phyloP scores from a whole-genome alignment of 1,140 invertebrate species.

The Orchesella cincta region DNA sequence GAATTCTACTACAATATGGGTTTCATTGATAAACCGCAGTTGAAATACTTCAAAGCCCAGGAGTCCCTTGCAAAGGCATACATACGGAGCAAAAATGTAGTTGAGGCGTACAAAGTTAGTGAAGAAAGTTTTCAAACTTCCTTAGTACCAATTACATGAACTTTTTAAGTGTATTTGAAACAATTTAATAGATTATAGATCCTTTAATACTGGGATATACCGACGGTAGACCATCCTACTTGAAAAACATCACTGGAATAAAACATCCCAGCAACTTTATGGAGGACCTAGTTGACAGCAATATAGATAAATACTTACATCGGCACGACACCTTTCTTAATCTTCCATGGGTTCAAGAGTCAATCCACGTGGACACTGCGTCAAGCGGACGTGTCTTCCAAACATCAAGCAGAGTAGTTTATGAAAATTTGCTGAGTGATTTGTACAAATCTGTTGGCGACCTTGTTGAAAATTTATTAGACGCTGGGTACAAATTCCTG shows the following conservation, averaged over 20 bases:
- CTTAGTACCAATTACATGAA: neutral
- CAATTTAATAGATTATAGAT: neutral
- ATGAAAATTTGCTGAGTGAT: neutral
- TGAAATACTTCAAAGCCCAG: constrained; percentile 11
- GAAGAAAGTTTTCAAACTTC: neutral
- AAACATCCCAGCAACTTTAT: neutral
- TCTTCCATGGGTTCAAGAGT: neutral
- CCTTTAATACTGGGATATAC: neutral
- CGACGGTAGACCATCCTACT: neutral
- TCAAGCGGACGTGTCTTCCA: neutral
- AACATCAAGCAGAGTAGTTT: neutral
- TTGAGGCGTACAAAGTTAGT: neutral
- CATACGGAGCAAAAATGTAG: neutral
- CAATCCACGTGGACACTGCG: constrained; percentile 1
- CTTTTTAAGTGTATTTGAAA: too few species aligned
- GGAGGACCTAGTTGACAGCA: neutral
- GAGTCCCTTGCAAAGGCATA: neutral
- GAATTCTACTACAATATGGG: constrained; percentile 10
- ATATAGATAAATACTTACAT: neutral
- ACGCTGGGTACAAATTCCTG: neutral
- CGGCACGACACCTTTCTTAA: constrained; percentile 9
- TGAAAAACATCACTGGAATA: constrained; percentile 20
- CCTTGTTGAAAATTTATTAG: constrained; percentile 7
- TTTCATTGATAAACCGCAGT: neutral
- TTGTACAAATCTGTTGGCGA: neutral